These are phyloP conservation scores for Bucorvus abyssinicus DNA, from an alignment of 2,797 vertebrate species.

Conservation along the genomic window DNA sequence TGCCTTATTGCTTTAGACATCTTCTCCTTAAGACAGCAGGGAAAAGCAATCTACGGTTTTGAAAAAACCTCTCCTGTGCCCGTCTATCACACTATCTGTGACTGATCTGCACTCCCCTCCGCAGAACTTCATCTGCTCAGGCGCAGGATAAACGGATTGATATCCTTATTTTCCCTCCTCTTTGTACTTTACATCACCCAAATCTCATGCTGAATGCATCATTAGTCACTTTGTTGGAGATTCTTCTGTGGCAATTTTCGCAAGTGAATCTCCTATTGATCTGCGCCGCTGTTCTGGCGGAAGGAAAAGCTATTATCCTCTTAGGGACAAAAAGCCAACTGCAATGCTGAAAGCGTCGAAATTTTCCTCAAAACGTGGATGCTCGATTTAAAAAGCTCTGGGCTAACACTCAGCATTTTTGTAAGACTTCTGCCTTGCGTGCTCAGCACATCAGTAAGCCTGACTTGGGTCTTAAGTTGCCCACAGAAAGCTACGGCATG, in stretches of 20 bases:
- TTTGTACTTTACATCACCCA: not conserved
- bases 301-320: not conserved
- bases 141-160: not conserved
- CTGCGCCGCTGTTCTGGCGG: not conserved
- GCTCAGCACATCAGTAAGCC: not conserved
- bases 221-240: not conserved
- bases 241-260: not conserved
- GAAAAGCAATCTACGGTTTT: not conserved
- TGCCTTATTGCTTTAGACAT: not conserved
- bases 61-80: not conserved
- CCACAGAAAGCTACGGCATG: not conserved
- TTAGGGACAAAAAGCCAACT: not conserved
- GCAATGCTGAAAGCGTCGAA: not conserved
- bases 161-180: not conserved
- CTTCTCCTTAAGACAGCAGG: not conserved
- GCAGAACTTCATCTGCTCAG: not conserved
- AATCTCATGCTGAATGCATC: not conserved
- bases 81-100: not conserved
- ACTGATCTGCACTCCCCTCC: not conserved
- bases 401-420: not conserved
- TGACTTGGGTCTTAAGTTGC: not conserved
- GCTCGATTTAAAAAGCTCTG: not conserved
- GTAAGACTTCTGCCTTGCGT: not conserved
- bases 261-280: not conserved
- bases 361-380: not conserved